Conservation (phyloP, 2,113 vertebrate genomes). For the Grammomys dolichurus region DNA sequence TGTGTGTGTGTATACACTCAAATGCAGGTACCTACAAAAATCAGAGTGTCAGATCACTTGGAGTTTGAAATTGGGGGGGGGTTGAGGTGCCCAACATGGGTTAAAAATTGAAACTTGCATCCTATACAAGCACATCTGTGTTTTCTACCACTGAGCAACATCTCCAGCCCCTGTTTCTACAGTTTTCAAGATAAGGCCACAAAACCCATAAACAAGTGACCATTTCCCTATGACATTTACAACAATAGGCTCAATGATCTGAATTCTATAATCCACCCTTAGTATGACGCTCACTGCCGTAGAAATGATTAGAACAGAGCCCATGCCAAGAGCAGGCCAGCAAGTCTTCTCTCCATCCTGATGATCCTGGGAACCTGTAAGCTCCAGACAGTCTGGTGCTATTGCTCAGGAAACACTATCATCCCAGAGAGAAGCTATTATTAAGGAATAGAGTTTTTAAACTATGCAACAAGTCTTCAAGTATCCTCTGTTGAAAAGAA, state of each 20-base stretch:
- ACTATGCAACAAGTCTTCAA: not conserved
- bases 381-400: not conserved
- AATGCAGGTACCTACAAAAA: not conserved
- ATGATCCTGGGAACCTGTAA: not conserved
- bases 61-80: not conserved
- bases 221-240: not conserved
- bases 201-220: not conserved
- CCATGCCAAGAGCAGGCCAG: not conserved
- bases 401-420: not conserved
- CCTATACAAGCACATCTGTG: not conserved
- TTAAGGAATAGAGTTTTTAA: not conserved
- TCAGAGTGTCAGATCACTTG: not conserved
- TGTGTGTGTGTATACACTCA: not conserved
- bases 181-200: not conserved
- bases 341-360: not conserved
- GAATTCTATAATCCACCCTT: not conserved
- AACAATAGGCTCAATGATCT: not conserved
- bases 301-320: rapidly evolving
- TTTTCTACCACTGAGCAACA: not conserved
- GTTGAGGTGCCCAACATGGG: not conserved
- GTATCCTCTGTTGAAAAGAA: constrained; percentile 7
- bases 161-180: not conserved
- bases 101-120: not conserved
- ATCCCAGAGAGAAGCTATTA: not conserved
- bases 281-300: not conserved